Conservation (phyloP, 64 coral and sea anemone species). For the Anthopleura sola region DNA sequence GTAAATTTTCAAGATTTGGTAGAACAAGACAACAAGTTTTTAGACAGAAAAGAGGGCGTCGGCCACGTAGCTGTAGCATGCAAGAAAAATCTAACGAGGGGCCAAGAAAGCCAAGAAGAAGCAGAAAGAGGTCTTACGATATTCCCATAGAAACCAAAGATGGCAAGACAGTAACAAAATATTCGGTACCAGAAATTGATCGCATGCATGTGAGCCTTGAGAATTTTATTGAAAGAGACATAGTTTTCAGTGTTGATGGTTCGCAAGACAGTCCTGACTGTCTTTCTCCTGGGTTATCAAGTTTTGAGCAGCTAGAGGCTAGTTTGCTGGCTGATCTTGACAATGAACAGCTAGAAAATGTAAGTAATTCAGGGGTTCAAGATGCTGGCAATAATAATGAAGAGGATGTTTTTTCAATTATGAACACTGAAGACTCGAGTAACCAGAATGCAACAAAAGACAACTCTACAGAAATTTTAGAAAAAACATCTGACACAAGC, state of each 20-base stretch:
- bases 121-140: conserved; percentile 40
- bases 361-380: not conserved
- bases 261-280: not conserved
- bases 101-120: not conserved
- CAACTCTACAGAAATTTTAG: not conserved
- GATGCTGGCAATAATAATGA: not conserved
- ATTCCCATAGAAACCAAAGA: conserved; percentile 37
- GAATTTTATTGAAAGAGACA: conserved; percentile 42
- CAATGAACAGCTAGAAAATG: not conserved
- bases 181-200: conserved; percentile 31
- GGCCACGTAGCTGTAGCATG: conserved; percentile 16
- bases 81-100: not conserved
- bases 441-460: not conserved
- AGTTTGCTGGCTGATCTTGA: not conserved
- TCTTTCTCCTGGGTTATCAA: not conserved
- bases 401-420: not conserved
- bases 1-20: not conserved
- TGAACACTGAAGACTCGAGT: not conserved
- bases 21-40: conserved; percentile 1
- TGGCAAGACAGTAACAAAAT: conserved; percentile 21
- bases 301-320: conserved; percentile 8
- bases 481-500: not conserved
- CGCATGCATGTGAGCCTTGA: conserved; percentile 12
- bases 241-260: conserved; percentile 20
- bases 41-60: not conserved